These are phyloP conservation scores for Bubalus kerabau DNA, from an alignment of 2,113 vertebrate species.

Conservation along the genomic window DNA sequence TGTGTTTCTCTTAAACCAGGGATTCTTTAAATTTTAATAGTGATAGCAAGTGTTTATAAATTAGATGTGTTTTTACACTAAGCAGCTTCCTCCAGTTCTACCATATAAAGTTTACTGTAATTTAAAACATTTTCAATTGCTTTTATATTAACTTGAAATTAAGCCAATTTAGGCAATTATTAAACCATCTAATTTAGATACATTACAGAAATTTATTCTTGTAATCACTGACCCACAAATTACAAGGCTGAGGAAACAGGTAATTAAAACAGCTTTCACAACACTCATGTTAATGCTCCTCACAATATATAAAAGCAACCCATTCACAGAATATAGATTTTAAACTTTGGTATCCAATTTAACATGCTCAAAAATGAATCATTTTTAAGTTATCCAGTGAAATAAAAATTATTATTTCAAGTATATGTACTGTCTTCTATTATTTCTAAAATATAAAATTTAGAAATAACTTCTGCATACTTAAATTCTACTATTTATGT, in stretches of 20 bases:
- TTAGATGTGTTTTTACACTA: not conserved
- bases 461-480: not conserved
- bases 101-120: not conserved
- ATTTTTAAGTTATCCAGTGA: not conserved
- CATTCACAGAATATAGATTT: not conserved
- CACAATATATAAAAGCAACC: not conserved
- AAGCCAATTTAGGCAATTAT: slow-evolving; percentile 22
- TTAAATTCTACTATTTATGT: not conserved
- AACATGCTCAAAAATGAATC: not conserved
- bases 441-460: slow-evolving; percentile 6
- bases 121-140: not conserved
- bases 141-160: not conserved
- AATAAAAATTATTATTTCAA: slow-evolving; percentile 37
- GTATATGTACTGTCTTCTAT: not conserved
- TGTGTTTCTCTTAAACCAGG: not conserved
- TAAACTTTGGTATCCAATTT: not conserved
- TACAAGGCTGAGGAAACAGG: not conserved
- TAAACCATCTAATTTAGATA: slow-evolving; percentile 8
- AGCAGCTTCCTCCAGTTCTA: not conserved
- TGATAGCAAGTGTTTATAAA: not conserved
- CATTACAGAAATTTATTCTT: slow-evolving; percentile 13
- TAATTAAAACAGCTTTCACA: not conserved
- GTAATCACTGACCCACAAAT: not conserved
- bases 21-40: not conserved
- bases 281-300: not conserved